Base-by-base conservation (phyloP, 2,888 invertebrate genomes). In the Coenonympha glycerion region DNA sequence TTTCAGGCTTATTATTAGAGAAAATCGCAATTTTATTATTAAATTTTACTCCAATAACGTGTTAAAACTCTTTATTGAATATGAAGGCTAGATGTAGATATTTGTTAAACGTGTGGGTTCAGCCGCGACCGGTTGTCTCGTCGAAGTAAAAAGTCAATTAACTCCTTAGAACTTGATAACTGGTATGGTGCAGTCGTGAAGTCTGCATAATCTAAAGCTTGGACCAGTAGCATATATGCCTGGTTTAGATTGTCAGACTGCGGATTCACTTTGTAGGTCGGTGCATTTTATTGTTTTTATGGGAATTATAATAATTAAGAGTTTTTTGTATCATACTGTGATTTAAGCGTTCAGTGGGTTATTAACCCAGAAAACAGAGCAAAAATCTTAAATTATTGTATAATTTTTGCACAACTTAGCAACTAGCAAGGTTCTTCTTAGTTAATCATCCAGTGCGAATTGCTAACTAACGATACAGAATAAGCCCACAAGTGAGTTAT, bases 241-340 rank as follows among this genome's bases (percentile, higher is more conserved):
- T 57, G 53, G 57, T 58, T 57, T 53, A 55, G 57, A 55, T 58
- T 36, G 30, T 41, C 46, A 24, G 44, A 44, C 31, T 30, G 49
- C 52, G 52, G 55, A 53, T 49, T 52, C 28, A 34, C 13, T 44
- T 52, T 51, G 28, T 54, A 34, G 54, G 49, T 45, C 48, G 46
- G 19, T 22, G 21, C 31, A 36, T n/a, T 48, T 52, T 45, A 37
- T 16, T 36, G 30, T 52, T 48, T 47, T 53, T 53, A 44, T 46
- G 21, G 19, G 33, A 33, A 41, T 41, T 41, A 19, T 41, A 30
- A 6, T 13, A 30, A 6, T 13, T 30, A 41, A 24, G 22, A 9
- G 22, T 33, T n/a, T n/a, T n/a, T n/a, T n/a, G n/a, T n/a, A n/a
- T n/a, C n/a, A n/a, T n/a, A n/a, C n/a, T n/a, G n/a, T n/a, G n/a